Percentiles rank a stretch among this genome's conserved stretches.
Conservation (phyloP, 1,140 invertebrate species). For the Aphidius gifuensis region DNA sequence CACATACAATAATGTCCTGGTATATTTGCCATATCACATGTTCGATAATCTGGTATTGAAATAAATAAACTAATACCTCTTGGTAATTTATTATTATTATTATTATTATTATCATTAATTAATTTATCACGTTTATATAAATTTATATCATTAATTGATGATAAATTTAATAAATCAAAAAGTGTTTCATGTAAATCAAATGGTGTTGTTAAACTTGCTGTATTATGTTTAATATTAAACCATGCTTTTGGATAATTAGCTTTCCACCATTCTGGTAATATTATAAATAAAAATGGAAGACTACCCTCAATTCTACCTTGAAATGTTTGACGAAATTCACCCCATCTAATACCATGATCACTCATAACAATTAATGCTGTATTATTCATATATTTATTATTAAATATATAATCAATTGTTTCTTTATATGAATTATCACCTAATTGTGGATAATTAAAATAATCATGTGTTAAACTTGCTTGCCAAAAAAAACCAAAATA, state of each 20-base stretch:
- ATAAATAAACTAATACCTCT: conserved; percentile 75
- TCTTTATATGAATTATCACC: conserved; percentile 48
- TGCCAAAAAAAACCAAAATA: conserved; percentile 58
- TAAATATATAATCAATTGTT: conserved; percentile 37
- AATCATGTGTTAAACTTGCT: conserved; percentile 56
- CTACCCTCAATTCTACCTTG: conserved; percentile 67
- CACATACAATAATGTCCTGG: conserved; percentile 84
- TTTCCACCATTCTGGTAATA: conserved; percentile 62
- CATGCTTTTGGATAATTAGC: conserved; percentile 53
- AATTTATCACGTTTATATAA: conserved; percentile 33
- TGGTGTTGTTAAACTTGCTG: conserved; percentile 57
- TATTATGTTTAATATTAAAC: conserved; percentile 58
- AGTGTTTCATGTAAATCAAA: conserved; percentile 68
- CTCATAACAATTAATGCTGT: conserved; percentile 66
- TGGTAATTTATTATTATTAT: conserved; percentile 33
- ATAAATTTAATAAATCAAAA: conserved; percentile 59
- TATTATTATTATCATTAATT: conserved; percentile 29
- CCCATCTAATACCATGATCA: conserved; percentile 71
- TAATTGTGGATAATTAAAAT: conserved; percentile 48
- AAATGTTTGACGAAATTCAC: conserved; percentile 62
- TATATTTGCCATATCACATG: conserved; percentile 72
- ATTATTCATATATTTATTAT: conserved; percentile 44
- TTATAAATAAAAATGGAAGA: conserved; percentile 64
- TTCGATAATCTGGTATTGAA: conserved; percentile 67
- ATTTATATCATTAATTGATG: conserved; percentile 34